Evolutionary conservation across 2,888 invertebrate genomes (phyloP), one percentile per base, ranked within the genome.

Genomic region (Gastracanthus pulcherrimus): DNA sequence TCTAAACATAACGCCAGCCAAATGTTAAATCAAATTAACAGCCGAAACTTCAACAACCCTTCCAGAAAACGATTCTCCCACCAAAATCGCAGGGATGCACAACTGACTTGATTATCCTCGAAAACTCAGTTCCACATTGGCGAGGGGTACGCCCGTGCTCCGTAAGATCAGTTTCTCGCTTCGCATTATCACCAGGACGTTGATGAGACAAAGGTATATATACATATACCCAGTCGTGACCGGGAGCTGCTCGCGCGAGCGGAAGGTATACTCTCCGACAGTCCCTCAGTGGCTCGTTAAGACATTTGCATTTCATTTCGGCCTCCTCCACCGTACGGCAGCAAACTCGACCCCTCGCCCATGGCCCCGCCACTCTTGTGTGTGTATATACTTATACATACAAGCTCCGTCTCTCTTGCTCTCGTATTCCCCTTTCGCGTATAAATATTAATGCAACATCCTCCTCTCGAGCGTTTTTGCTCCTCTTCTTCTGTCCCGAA

Each of bases 381-480:
- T n/a, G 41, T 45, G 31, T 62, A 38, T 51, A 51, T 31, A n/a
- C n/a, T n/a, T n/a, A n/a, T n/a, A n/a, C n/a, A n/a, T n/a, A n/a
- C n/a, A 45, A 41, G 26, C 58, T 81, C 82, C 84, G 85, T 74
- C 81, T 55, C 80, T 69, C 48, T 80, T 71, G 78, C 82, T 72
- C 83, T 74, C 85, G 84, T 86, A 87, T 86, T 81, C 89, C 88
- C 87, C 86, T 85, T 87, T 89, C 87, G 84, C 90, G 89, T 91
- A 91, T 91, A 91, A 91, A 91, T 91, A 91, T 91, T 91, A 91
- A 91, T 91, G 91, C 91, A 91, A 91, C 91, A 91, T 91, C 89
- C 90, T 90, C 89, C 89, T 88, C 87, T 87, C 86, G 88, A 88
- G 89, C 89, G 89, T 90, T 91, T 91, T 91, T 91, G 90, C 89